These are phyloP conservation scores for Sebastes reedi DNA, from an alignment of 2,797 vertebrate genomes.

Conservation along the genomic window DNA sequence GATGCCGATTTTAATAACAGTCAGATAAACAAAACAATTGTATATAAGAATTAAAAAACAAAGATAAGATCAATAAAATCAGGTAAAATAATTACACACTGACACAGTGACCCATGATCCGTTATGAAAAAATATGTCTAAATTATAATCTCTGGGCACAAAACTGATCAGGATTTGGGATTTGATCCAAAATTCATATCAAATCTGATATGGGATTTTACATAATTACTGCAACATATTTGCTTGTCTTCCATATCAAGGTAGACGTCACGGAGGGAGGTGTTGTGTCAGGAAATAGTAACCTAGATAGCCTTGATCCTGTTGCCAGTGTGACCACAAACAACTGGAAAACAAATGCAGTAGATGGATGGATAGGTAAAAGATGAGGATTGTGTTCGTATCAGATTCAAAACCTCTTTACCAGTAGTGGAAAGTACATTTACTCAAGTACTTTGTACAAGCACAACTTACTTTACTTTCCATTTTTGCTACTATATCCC, in stretches of 20 bases:
- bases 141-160: neutral
- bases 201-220: neutral
- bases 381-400: neutral
- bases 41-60: too few species aligned
- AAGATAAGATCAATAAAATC: too few species aligned
- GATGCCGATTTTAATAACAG: too few species aligned
- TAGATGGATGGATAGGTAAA: neutral
- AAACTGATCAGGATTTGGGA: neutral
- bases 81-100: too few species aligned
- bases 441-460: neutral
- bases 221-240: neutral
- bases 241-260: neutral
- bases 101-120: neutral
- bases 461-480: neutral
- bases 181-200: neutral
- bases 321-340: neutral
- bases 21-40: too few species aligned
- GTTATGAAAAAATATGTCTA: neutral
- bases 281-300: neutral
- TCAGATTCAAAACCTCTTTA: neutral
- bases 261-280: neutral
- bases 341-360: neutral
- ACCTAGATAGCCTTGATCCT: neutral
- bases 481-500: neutral
- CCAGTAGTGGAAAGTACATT: neutral